Evolutionary conservation across 2,888 invertebrate genomes (phyloP).

Genomic region (Rhagophthalmus giganteus): DNA sequence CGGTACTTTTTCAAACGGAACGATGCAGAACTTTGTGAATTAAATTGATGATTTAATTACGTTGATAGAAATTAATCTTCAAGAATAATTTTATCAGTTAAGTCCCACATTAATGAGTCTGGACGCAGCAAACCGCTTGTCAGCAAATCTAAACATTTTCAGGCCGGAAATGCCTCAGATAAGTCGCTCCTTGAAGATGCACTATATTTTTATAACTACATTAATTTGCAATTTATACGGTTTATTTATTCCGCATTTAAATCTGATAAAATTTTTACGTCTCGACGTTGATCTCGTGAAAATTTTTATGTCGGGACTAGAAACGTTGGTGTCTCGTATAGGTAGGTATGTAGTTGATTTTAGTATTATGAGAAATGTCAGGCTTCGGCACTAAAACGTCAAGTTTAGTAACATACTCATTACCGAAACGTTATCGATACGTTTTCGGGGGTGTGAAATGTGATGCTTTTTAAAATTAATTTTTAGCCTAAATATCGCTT

Average conservation of each 20-base stretch:
- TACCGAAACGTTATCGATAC: neutral
- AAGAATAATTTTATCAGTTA: neutral
- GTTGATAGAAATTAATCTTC: neutral
- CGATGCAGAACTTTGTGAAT: too few species aligned
- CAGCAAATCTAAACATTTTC: slow-evolving; percentile 37
- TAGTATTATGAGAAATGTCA: too few species aligned
- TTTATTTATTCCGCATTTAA: too few species aligned
- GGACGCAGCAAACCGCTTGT: slow-evolving; percentile 20
- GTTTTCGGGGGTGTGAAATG: slow-evolving; percentile 3
- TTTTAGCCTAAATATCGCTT: slow-evolving; percentile 5
- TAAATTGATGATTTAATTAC: neutral
- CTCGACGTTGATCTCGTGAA: too few species aligned
- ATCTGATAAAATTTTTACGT: too few species aligned
- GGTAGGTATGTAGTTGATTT: too few species aligned
- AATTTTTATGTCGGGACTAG: too few species aligned
- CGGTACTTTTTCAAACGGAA: too few species aligned
- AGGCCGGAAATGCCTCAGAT: slow-evolving; percentile 39
- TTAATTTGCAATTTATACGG: slow-evolving; percentile 6
- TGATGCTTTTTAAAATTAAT: slow-evolving; percentile 7
- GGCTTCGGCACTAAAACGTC: slow-evolving; percentile 4
- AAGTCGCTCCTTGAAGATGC: slow-evolving; percentile 4
- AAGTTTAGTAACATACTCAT: slow-evolving; percentile 4
- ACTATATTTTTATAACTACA: slow-evolving; percentile 1
- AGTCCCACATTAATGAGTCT: slow-evolving; percentile 2
- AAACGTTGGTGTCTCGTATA: too few species aligned